Percentiles rank a stretch among this genome's conserved stretches.
phyloP scores from a whole-genome alignment of 2,888 invertebrate genomes.

The Salticus scenicus region DNA sequence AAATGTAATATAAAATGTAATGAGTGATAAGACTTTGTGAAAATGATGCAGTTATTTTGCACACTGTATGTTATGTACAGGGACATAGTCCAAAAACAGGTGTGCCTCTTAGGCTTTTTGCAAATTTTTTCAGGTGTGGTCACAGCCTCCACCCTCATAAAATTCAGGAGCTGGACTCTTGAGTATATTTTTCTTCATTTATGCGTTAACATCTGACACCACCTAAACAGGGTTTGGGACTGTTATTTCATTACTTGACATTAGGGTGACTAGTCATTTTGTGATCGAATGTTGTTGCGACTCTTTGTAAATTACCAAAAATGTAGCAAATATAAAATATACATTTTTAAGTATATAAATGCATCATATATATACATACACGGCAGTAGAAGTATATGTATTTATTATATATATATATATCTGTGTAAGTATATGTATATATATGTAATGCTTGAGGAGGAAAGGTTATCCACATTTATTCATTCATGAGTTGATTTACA shows the following conservation, averaged over 20 bases:
- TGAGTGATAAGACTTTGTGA: slow-evolving; percentile 66
- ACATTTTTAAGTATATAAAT: slow-evolving; percentile 31
- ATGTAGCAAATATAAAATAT: slow-evolving; percentile 38
- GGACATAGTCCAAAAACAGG: slow-evolving; percentile 61
- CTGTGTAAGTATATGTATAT: too few species aligned
- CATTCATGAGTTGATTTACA: slow-evolving; percentile 59
- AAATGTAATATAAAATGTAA: slow-evolving; percentile 60
- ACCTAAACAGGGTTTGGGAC: slow-evolving; percentile 66
- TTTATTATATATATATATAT: not conserved
- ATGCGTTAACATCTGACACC: slow-evolving; percentile 56
- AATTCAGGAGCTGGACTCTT: slow-evolving; percentile 70
- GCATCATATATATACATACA: not conserved
- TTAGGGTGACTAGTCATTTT: slow-evolving; percentile 69
- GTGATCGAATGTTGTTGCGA: slow-evolving; percentile 58
- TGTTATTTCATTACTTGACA: slow-evolving; percentile 63
- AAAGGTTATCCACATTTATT: slow-evolving; percentile 35
- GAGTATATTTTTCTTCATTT: slow-evolving; percentile 66
- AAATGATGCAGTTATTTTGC: slow-evolving; percentile 51
- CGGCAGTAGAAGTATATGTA: too few species aligned
- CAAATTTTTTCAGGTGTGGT: slow-evolving; percentile 55
- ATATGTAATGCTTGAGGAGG: too few species aligned
- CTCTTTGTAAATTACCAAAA: slow-evolving; percentile 49
- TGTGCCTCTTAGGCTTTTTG: slow-evolving; percentile 59
- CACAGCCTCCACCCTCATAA: slow-evolving; percentile 42
- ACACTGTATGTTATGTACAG: slow-evolving; percentile 67